Conservation (phyloP, 2,113 vertebrate species). For the Semnornis frantzii region DNA sequence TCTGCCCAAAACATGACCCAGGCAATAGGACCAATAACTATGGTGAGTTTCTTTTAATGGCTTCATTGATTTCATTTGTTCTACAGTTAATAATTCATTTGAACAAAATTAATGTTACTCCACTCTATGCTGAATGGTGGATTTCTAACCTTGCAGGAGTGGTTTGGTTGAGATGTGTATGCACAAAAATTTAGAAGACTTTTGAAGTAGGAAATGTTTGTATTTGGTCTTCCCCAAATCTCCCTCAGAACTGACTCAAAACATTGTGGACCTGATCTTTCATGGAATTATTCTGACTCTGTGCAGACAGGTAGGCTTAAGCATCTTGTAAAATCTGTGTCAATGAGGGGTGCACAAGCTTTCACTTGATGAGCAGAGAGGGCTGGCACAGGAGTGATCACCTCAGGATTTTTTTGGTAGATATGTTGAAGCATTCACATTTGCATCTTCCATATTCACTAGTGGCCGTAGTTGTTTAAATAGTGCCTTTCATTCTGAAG, state of each 20-base stretch:
- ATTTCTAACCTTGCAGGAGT: background rate
- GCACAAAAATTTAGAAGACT: background rate
- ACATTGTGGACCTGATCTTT: background rate
- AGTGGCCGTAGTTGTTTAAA: background rate
- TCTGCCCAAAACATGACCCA: conserved; percentile 73
- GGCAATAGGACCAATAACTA: conserved; percentile 39
- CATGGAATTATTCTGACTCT: background rate
- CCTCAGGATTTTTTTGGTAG: background rate
- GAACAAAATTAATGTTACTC: background rate
- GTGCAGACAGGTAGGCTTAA: background rate
- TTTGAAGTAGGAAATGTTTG: background rate
- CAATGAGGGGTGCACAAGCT: background rate
- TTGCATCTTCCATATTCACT: background rate
- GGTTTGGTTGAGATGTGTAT: background rate
- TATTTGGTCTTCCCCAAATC: background rate
- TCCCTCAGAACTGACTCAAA: background rate
- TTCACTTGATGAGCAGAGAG: background rate
- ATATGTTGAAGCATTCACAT: background rate
- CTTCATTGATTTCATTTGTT: background rate
- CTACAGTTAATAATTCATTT: background rate
- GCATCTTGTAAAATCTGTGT: background rate
- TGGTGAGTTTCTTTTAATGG: conserved; percentile 63
- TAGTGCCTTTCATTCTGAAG: conserved; percentile 45
- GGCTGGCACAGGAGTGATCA: background rate
- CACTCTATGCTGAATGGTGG: background rate